Conservation (phyloP, 2,113 vertebrate genomes). For the Hippocampus mohnikei region DNA sequence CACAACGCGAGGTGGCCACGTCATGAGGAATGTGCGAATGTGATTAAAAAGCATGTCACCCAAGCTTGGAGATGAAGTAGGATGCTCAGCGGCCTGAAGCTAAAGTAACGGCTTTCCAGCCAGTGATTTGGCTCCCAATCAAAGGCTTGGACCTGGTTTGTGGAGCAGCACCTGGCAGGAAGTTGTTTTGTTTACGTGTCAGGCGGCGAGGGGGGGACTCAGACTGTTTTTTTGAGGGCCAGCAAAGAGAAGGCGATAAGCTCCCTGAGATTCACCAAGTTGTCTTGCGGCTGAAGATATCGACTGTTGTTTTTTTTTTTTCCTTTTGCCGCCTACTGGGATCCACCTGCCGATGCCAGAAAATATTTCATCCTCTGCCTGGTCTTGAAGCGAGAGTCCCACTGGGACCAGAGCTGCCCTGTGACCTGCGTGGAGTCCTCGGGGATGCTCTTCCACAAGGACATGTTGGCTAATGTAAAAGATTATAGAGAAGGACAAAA, state of each 20-base stretch:
- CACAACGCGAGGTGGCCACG: conserved; percentile 37
- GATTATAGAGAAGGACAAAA: conserved; percentile 28
- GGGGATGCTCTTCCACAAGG: conserved; percentile 44
- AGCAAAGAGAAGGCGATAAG: conserved; percentile 42
- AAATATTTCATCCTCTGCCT: conserved; percentile 62
- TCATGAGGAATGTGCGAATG: conserved; percentile 50
- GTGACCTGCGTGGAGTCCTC: conserved; percentile 41
- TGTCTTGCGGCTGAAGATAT: conserved; percentile 25
- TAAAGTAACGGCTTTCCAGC: conserved; percentile 64
- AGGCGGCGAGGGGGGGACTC: conserved; percentile 56
- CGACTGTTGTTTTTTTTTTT: conserved; percentile 9
- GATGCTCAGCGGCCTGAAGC: conserved; percentile 59
- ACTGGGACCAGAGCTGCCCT: conserved; percentile 47
- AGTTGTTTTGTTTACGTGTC: conserved; percentile 71
- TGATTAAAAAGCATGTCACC: conserved; percentile 55
- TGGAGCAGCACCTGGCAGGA: conserved; percentile 74
- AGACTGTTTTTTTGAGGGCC: conserved; percentile 26
- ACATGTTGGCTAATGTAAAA: conserved; percentile 29
- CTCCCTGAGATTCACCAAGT: conserved; percentile 31
- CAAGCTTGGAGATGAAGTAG: conserved; percentile 54
- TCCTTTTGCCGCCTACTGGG: conserved; percentile 61
- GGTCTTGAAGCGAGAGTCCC: conserved; percentile 41
- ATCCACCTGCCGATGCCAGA: conserved; percentile 72
- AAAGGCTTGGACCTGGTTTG: conserved; percentile 69
- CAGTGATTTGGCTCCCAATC: conserved; percentile 67